A percentile compares a stretch with the other conserved stretches of the same genome.
phyloP scores from a whole-genome alignment of 2,797 vertebrate genomes.

The Helarctos malayanus region DNA sequence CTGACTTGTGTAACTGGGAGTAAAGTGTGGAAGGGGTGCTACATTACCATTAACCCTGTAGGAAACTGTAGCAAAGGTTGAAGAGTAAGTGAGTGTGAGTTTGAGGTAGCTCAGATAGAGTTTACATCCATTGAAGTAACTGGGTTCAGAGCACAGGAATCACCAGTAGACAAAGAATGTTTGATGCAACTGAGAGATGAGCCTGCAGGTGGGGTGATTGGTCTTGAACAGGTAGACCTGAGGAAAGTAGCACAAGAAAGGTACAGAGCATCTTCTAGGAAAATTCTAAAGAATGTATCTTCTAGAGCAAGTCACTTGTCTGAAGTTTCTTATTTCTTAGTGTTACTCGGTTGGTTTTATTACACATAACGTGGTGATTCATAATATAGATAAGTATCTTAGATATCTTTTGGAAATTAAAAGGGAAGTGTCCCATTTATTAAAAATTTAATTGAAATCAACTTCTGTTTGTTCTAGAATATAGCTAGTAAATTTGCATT shows the following conservation, averaged over 20 bases:
- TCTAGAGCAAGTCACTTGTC: neutral
- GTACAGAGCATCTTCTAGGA: neutral
- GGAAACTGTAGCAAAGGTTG: neutral
- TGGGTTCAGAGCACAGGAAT: neutral
- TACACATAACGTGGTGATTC: neutral
- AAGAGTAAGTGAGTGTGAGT: neutral
- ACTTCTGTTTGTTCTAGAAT: neutral
- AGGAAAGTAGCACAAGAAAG: neutral
- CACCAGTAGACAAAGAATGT: neutral
- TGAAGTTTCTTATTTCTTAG: constrained; percentile 1
- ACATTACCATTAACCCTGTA: neutral
- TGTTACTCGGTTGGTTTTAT: neutral
- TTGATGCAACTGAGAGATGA: neutral
- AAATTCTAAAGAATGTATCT: neutral
- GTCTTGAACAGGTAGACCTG: neutral
- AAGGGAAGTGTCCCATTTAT: constrained; percentile 26
- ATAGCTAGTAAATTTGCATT: neutral
- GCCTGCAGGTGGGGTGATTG: neutral
- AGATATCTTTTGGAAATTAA: neutral
- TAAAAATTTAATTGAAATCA: constrained; percentile 43
- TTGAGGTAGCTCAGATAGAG: neutral
- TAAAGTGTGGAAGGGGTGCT: neutral
- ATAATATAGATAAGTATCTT: constrained; percentile 3
- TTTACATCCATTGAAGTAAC: neutral
- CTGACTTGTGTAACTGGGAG: neutral